Conservation (phyloP, 2,888 invertebrate species). For the Gymnosoma rotundatum region DNA sequence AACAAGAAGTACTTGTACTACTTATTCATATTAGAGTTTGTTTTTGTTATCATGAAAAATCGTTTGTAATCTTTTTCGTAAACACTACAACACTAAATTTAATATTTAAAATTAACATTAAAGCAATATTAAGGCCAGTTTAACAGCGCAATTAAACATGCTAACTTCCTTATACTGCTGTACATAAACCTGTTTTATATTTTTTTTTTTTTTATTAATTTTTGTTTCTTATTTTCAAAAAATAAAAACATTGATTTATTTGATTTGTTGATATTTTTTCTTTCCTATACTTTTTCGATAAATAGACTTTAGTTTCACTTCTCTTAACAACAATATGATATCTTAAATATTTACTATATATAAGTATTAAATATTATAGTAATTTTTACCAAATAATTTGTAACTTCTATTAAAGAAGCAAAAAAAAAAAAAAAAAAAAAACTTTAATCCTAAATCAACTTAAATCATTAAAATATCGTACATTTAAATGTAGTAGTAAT, state of each 20-base stretch:
- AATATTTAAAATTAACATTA: background rate
- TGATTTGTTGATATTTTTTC: slow-evolving; percentile 43
- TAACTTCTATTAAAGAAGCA: slow-evolving; percentile 72
- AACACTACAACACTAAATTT: background rate
- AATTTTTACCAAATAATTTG: slow-evolving; percentile 71
- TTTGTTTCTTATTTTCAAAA: background rate
- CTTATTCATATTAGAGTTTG: too few relatives aligned
- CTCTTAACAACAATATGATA: background rate
- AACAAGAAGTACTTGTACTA: too few relatives aligned
- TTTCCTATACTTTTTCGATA: background rate
- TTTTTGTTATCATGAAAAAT: background rate
- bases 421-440: slow-evolving; percentile 67
- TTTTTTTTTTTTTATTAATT: too few relatives aligned
- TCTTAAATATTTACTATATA: slow-evolving; percentile 33
- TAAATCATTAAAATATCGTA: slow-evolving; percentile 56
- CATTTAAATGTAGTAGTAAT: slow-evolving; percentile 67
- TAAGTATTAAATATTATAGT: slow-evolving; percentile 60
- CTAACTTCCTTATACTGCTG: background rate
- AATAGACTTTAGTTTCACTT: too few relatives aligned
- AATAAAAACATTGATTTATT: background rate
- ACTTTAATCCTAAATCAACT: slow-evolving; percentile 52
- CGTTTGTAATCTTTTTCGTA: background rate
- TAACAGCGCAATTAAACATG: background rate
- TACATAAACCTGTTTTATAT: background rate
- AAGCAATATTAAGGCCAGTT: background rate